Evolutionary conservation across 2,888 invertebrate species (phyloP), one percentile per base, ranked within the genome.

Genomic region (Subacronicta megacephala): DNA sequence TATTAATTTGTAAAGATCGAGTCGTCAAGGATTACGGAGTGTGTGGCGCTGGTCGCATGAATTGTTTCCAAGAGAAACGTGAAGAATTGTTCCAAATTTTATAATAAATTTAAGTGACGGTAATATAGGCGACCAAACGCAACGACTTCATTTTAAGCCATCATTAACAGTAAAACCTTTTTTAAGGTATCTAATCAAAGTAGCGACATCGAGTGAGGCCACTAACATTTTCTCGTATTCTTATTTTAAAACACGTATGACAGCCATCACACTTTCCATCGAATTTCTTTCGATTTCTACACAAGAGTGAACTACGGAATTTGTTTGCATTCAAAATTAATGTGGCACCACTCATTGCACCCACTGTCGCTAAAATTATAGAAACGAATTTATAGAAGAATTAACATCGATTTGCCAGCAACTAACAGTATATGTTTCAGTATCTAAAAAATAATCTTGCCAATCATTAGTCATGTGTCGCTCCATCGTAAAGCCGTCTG

Each of bases 31-130:
- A 56, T 64, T 62, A 56, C 56, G 49, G 54, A 46, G 35, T 64
- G 64, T 55, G 60, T 77, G 79, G 89, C 90, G 89, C 89, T 87
- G 89, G 89, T 83, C 90, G 90, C 90, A 81, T 63, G 71, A 73
- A 81, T 81, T 62, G 70, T 82, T 81, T 80, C 78, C 70, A 18
- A 62, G 63, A 72, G 77, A 80, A 80, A 79, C 65, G 41, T 63
- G 23, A 44, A 72, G 74, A 59, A 67, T 75, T 36, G 75, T 78
- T 73, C 63, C 57, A 75, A 80, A 76, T 67, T 72, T 31, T 71
- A 37, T 72, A 66, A 18, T 50, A 42, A 36, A 20, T 43, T 40
- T 71, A 65, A 64, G 50, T 18, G 40, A 58, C 40, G 38, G 53
- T 49, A 51, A 38, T 42, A 45, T 44, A 47, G 40, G 62, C 58